These are phyloP conservation scores for Boleophthalmus pectinirostris DNA, from an alignment of 2,113 vertebrate genomes.

Conservation along the genomic window DNA sequence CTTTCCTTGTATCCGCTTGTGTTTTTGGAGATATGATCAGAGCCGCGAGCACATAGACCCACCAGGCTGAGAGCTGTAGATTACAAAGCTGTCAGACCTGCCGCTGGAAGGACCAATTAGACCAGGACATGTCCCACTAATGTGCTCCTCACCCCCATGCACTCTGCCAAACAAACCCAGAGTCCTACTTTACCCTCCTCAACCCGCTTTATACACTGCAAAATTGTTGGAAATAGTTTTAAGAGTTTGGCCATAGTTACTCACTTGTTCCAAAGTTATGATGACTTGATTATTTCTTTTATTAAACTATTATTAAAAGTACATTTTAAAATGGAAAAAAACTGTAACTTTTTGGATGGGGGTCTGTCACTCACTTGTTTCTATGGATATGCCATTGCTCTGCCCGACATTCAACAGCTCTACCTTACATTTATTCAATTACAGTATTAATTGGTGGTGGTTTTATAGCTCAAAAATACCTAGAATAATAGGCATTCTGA, in stretches of 20 bases:
- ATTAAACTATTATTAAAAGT: too few relatives aligned
- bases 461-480: too few relatives aligned
- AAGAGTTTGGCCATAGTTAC: neutral
- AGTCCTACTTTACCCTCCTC: slow-evolving; percentile 24
- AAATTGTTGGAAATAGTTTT: neutral
- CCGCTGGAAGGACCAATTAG: slow-evolving; percentile 61
- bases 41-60: slow-evolving; percentile 43
- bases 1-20: slow-evolving; percentile 1
- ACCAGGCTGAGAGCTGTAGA: slow-evolving; percentile 60
- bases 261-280: too few relatives aligned
- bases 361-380: too few relatives aligned
- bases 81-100: slow-evolving; percentile 66
- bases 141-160: slow-evolving; percentile 54
- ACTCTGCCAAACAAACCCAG: slow-evolving; percentile 4
- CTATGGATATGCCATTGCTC: too few relatives aligned
- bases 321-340: too few relatives aligned
- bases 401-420: too few relatives aligned
- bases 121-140: slow-evolving; percentile 60
- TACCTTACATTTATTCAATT: too few relatives aligned
- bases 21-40: slow-evolving; percentile 1
- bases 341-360: too few relatives aligned
- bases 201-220: slow-evolving; percentile 12
- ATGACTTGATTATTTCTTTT: too few relatives aligned
- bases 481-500: too few relatives aligned
- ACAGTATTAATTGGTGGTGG: too few relatives aligned